These are phyloP conservation scores for Leuciscus waleckii DNA, from an alignment of 2,797 vertebrate species.

Conservation along the genomic window DNA sequence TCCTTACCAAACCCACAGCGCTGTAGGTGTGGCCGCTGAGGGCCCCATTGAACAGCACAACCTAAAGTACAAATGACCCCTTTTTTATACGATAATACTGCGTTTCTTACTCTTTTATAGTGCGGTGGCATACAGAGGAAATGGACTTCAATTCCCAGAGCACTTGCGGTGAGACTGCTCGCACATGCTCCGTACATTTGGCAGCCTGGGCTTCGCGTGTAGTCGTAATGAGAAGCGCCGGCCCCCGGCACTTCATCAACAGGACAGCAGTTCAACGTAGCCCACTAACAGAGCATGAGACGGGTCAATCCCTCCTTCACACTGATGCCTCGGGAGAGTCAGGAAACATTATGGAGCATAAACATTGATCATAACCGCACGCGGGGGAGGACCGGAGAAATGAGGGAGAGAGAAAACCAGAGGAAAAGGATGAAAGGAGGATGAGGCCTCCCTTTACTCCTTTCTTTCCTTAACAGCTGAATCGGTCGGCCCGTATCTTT, in stretches of 20 bases:
- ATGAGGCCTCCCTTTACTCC: no score
- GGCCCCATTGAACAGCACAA: slow-evolving; percentile 1
- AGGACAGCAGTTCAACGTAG: slow-evolving; percentile 45
- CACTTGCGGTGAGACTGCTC: slow-evolving; percentile 24
- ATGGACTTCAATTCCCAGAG: slow-evolving; percentile 45
- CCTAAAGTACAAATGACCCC: slow-evolving; percentile 25
- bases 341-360: slow-evolving; percentile 29
- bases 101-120: slow-evolving; percentile 37
- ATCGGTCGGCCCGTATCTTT: not conserved
- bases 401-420: slow-evolving; percentile 18
- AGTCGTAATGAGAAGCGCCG: slow-evolving; percentile 26
- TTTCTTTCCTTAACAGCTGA: not conserved
- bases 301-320: not conserved
- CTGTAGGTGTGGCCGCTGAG: slow-evolving; percentile 32
- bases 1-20: slow-evolving; percentile 18
- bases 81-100: slow-evolving; percentile 40
- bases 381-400: not conserved
- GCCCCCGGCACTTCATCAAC: slow-evolving; percentile 40
- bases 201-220: slow-evolving; percentile 27
- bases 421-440: slow-evolving; percentile 21
- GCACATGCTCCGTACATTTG: slow-evolving; percentile 32
- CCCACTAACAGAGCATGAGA: slow-evolving; percentile 18
- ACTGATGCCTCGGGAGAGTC: slow-evolving; percentile 10
- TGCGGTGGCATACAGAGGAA: slow-evolving; percentile 25
- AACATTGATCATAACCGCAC: slow-evolving; percentile 39